Conservation (phyloP, 1,140 invertebrate species). For the Drosophila guanche region DNA sequence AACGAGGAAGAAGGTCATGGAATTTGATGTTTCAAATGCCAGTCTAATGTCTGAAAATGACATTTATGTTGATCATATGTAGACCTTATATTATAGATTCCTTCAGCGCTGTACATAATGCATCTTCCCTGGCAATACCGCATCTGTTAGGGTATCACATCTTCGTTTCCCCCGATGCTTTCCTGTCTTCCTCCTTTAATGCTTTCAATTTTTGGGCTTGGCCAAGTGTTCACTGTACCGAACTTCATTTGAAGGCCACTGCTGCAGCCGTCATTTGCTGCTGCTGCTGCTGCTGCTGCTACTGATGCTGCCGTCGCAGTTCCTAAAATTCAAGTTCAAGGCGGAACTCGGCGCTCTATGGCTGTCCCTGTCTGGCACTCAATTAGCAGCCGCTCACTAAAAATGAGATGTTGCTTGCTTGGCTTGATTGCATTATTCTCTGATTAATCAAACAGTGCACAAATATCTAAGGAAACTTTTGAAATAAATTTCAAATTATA, state of each 20-base stretch:
- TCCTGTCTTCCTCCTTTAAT: no score
- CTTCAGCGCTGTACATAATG: no score
- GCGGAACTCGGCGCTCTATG: slow-evolving; percentile 22
- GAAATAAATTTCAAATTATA: background rate
- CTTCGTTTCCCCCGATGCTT: no score
- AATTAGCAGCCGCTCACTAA: slow-evolving; percentile 49
- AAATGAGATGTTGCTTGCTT: slow-evolving; percentile 10
- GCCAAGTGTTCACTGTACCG: slow-evolving; percentile 45
- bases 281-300: slow-evolving; percentile 11
- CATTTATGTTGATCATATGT: no score
- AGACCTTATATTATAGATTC: no score
- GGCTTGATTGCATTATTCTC: slow-evolving; percentile 2
- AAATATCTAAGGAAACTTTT: slow-evolving; percentile 1
- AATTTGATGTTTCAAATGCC: no score
- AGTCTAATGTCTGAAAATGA: no score
- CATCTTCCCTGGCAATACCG: no score
- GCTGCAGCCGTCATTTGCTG: background rate
- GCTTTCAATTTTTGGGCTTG: slow-evolving; percentile 8
- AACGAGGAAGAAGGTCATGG: no score
- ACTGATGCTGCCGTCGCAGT: slow-evolving; percentile 3
- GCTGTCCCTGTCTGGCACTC: slow-evolving; percentile 32
- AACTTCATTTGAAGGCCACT: slow-evolving; percentile 63
- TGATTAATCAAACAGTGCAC: slow-evolving; percentile 1
- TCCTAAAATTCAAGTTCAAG: slow-evolving; percentile 67
- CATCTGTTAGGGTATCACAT: no score